Evolutionary conservation across 2,888 invertebrate species (phyloP), one percentile per base, ranked within the genome.

Genomic region (Unio pictorum): DNA sequence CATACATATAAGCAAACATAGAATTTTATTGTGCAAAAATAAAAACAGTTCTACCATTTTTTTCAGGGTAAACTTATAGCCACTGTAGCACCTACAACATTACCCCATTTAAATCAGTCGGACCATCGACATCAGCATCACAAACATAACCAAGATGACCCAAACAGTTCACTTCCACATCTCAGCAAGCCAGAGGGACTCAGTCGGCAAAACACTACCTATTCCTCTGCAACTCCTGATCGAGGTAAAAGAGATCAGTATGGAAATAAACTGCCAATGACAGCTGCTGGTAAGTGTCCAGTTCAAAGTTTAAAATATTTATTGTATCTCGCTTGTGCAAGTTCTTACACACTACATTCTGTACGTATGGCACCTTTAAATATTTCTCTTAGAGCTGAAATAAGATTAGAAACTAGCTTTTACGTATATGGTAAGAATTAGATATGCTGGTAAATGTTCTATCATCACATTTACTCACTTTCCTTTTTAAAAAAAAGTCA

Each of bases 221-320:
- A 80, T 55, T 76, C 78, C 55, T 74, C 75, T 26, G 82, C 79
- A 18, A 79, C 78, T 3, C 79, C 78, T 20, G 69, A 84, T 62
- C 68, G 83, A 55, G 75, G 75, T 65, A 85, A 85, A 72, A 71
- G 85, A 64, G 91, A 91, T 78, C 88, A 89, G 55, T 89, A 90
- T 78, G 91, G 91, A 6, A 89, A 90, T 62, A 85, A 91, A 66
- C 89, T 92, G 63, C 92, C 92, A 1, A 91, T 93, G 81, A 92
- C 92, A 7, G 92, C 93, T 54, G 91, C 92, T 84, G 93, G 93
- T 93, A 82, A 61, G 76, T 64, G 86, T 34, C 45, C 11, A 45
- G 45, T 45, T 45, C 15, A 45, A 45, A 45, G 15, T 45, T 45
- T 15, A 45, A 45, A 45, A 11, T 45, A 45, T 45, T 45, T 45